These are phyloP conservation scores for Misgurnus mizolepis DNA, from an alignment of 2,113 vertebrate genomes.

Conservation along the genomic window DNA sequence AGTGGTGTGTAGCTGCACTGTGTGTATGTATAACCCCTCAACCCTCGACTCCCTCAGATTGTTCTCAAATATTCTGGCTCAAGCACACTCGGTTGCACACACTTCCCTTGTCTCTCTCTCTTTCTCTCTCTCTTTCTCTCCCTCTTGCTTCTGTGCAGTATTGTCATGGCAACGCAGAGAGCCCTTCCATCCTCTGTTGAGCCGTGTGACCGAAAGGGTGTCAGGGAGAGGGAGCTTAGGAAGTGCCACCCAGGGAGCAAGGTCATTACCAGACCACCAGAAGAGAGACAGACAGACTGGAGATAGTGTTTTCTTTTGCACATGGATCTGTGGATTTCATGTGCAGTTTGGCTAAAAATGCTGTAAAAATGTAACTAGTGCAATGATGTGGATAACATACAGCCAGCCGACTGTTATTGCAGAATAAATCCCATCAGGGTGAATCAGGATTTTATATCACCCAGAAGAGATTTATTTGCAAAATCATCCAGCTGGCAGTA, in stretches of 20 bases:
- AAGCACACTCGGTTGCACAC: constrained; percentile 77
- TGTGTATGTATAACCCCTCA: constrained; percentile 44
- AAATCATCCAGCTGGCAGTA: too few species aligned
- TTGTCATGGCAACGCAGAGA: constrained; percentile 79
- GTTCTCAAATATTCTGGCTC: constrained; percentile 73
- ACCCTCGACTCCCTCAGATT: constrained; percentile 58
- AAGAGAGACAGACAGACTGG: background rate
- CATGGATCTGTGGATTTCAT: background rate
- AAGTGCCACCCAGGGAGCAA: constrained; percentile 52
- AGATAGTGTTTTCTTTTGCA: constrained; percentile 7
- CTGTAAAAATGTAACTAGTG: background rate
- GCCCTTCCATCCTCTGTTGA: constrained; percentile 76
- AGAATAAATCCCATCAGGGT: too few species aligned
- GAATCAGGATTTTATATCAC: too few species aligned
- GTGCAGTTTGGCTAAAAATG: background rate
- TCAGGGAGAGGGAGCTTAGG: constrained; percentile 56
- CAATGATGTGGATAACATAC: background rate
- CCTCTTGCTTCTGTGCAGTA: constrained; percentile 62
- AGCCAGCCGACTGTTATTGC: too few species aligned
- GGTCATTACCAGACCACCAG: constrained; percentile 48
- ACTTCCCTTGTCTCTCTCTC: constrained; percentile 54
- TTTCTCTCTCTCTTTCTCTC: constrained; percentile 20
- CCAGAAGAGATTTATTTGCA: too few species aligned
- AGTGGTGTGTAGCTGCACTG: constrained; percentile 25
- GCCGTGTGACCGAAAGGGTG: constrained; percentile 68